Evolutionary conservation across 2,113 vertebrate species (phyloP).

Genomic region (Taurulus bubalis): DNA sequence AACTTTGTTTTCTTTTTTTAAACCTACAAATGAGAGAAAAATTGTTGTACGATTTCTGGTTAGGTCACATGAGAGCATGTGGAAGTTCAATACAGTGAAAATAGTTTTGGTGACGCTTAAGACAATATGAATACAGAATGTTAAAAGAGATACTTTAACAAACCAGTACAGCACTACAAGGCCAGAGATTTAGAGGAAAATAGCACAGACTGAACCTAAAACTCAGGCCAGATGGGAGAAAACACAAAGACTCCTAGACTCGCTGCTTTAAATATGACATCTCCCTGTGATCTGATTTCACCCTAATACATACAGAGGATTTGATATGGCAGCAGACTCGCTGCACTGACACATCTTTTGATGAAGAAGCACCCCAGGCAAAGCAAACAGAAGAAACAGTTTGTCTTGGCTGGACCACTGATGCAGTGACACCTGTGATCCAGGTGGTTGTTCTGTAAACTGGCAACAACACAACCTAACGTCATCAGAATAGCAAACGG

Average conservation of each 20-base stretch:
- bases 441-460: conserved; percentile 33
- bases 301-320: conserved; percentile 36
- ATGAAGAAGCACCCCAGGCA: conserved; percentile 42
- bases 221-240: conserved; percentile 34
- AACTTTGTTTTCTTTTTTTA: neutral
- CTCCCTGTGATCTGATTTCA: conserved; percentile 41
- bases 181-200: conserved; percentile 50
- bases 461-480: neutral
- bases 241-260: conserved; percentile 20
- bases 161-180: conserved; percentile 39
- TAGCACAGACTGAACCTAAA: conserved; percentile 36
- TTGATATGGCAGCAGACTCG: conserved; percentile 55
- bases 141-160: conserved; percentile 21
- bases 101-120: neutral
- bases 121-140: conserved; percentile 4
- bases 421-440: conserved; percentile 51
- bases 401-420: conserved; percentile 42
- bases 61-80: neutral
- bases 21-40: neutral
- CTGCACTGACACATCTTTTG: conserved; percentile 42
- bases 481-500: conserved; percentile 32
- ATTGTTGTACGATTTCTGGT: neutral
- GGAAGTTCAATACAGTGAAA: neutral
- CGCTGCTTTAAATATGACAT: conserved; percentile 19
- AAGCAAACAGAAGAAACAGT: conserved; percentile 44